These are phyloP conservation scores for Nesospiza acunhae DNA, from an alignment of 2,113 vertebrate genomes.

Conservation along the genomic window DNA sequence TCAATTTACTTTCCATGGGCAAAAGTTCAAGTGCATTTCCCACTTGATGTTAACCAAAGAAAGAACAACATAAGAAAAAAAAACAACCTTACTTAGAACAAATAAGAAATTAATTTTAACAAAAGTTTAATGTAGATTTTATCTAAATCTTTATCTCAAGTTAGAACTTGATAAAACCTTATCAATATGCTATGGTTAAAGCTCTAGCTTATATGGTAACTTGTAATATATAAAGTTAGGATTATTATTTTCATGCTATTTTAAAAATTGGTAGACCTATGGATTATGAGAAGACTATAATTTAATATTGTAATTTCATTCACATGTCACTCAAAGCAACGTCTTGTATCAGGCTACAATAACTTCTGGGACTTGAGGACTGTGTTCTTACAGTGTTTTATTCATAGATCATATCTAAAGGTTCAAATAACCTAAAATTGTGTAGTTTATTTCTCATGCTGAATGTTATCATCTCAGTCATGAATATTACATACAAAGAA, in stretches of 20 bases:
- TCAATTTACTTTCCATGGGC: neutral
- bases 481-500: neutral
- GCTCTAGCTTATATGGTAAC: neutral
- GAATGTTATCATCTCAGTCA: neutral
- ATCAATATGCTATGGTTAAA: neutral
- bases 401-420: neutral
- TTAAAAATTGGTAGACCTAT: neutral
- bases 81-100: neutral
- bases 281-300: neutral
- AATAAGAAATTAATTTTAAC: neutral
- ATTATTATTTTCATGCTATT: neutral
- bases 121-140: neutral
- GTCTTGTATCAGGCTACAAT: neutral
- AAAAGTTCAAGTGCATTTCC: neutral
- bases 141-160: neutral
- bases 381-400: neutral
- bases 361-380: neutral
- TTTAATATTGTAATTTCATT: neutral
- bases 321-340: neutral
- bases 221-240: neutral
- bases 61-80: neutral
- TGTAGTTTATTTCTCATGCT: neutral
- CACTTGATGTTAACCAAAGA: too few relatives aligned
- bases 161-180: neutral
- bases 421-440: neutral